Conservation (phyloP, 1,140 invertebrate species). For the Lepidurus packardi region DNA sequence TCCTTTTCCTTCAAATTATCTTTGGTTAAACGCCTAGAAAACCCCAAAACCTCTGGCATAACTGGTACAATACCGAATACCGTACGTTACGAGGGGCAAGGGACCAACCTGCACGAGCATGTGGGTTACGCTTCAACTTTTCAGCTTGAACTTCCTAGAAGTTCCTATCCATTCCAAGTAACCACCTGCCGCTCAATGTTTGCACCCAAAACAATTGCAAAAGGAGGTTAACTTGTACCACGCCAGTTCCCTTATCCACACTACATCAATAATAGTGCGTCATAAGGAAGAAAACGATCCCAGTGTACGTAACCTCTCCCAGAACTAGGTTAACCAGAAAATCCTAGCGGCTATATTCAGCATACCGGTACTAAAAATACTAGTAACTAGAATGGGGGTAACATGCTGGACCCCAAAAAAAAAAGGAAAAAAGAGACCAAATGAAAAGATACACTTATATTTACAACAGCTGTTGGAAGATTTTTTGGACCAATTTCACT, state of each 20-base stretch:
- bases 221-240: slow-evolving; percentile 8
- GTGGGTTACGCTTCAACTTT: not conserved
- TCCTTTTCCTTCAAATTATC: not conserved
- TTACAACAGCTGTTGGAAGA: not conserved
- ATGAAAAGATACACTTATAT: not conserved
- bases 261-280: slow-evolving; percentile 3
- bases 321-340: slow-evolving; percentile 12
- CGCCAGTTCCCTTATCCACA: not conserved
- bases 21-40: no score
- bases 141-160: not conserved
- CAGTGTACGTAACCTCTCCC: not conserved
- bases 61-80: not conserved
- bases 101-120: not conserved
- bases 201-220: not conserved
- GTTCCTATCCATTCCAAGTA: not conserved
- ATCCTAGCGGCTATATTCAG: not conserved
- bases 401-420: not conserved
- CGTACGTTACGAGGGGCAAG: not conserved
- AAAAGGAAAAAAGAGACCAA: not conserved
- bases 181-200: not conserved
- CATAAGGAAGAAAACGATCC: slow-evolving; percentile 10
- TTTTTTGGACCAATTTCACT: slow-evolving; percentile 5
- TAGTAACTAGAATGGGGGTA: not conserved
- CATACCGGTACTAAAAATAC: not conserved
- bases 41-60: no score